These are phyloP conservation scores for Drosophila repletoides DNA, from an alignment of 1,140 invertebrate genomes.

Conservation along the genomic window DNA sequence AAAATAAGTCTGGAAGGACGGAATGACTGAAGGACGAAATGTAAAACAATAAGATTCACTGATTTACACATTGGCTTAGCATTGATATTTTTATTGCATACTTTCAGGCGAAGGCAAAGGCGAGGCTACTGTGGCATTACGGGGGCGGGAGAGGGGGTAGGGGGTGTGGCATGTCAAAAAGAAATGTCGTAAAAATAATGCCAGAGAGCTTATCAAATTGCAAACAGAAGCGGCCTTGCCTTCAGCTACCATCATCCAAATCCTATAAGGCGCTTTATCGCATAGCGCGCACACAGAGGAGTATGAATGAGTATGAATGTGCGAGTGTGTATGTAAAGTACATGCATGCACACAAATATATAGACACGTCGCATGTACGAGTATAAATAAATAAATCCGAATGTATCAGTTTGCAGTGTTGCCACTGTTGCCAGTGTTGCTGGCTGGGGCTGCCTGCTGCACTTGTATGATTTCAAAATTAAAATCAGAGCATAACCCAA, in stretches of 20 bases:
- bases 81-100: slow-evolving; percentile 77
- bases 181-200: slow-evolving; percentile 76
- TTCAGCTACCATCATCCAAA: slow-evolving; percentile 62
- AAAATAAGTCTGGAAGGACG: background rate
- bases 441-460: slow-evolving; percentile 51
- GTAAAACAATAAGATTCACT: slow-evolving; percentile 75
- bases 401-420: slow-evolving; percentile 65
- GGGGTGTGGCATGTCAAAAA: slow-evolving; percentile 35
- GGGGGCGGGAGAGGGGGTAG: too few relatives aligned
- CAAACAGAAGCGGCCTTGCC: slow-evolving; percentile 68
- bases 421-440: too few relatives aligned
- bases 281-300: slow-evolving; percentile 54
- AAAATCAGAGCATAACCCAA: slow-evolving; percentile 79
- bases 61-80: slow-evolving; percentile 76
- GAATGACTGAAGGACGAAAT: slow-evolving; percentile 42
- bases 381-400: slow-evolving; percentile 73
- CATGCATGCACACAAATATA: background rate
- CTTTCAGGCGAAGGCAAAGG: slow-evolving; percentile 55
- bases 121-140: too few relatives aligned
- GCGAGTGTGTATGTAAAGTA: background rate
- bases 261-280: slow-evolving; percentile 79
- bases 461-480: slow-evolving; percentile 78
- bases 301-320: background rate
- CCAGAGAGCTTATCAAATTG: slow-evolving; percentile 78
- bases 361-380: too few relatives aligned